Base-by-base conservation (phyloP, 2,888 invertebrate genomes). In the Mycogona germanica region DNA sequence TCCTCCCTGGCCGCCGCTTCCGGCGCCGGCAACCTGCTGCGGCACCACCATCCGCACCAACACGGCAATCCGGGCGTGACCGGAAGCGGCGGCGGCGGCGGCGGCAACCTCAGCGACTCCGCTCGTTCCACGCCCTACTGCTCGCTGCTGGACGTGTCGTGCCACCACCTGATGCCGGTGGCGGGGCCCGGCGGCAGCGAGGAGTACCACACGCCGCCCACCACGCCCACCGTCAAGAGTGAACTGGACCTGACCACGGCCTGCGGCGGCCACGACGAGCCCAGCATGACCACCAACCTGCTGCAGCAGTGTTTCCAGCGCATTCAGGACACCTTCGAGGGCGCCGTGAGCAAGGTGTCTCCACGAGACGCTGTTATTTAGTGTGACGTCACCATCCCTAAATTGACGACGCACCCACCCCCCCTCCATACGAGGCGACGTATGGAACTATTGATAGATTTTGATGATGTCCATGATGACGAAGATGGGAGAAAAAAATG, bases 141-240 rank as follows among this genome's bases (percentile, higher is more conserved):
- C n/a, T 52, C 52, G 7, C 40, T 45, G 26, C 21, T 52, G 52
- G 52, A 52, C 45, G 52, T 45, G 44, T 52, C 52, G 21, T 19
- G 52, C 23, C 52, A 52, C 32, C 26, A 25, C 9, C 28, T 42
- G 17, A 45, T 23, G 19, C 23, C 52, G 30, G 30, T 21, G 23
- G 41, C 21, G 17, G 19, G 19, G 6, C n/a, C n/a, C n/a, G 45
- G 45, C 25, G 35, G 37, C 23, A 26, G 23, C 14, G 54, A 54
- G 23, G 54, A 54, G 17, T 54, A 54, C 42, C 54, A 54, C 32
- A 54, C 54, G 12, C 54, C 54, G n/a, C 54, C 54, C 7, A 49
- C 48, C 7, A 54, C 54, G 28, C 35, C 23, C 38, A 26, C 28
- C 25, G 28, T 42, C 37, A 52, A 41, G 37, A 52, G 52, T 21